Base-by-base conservation (phyloP, 2,113 vertebrate species). In the Lutjanus erythropterus region DNA sequence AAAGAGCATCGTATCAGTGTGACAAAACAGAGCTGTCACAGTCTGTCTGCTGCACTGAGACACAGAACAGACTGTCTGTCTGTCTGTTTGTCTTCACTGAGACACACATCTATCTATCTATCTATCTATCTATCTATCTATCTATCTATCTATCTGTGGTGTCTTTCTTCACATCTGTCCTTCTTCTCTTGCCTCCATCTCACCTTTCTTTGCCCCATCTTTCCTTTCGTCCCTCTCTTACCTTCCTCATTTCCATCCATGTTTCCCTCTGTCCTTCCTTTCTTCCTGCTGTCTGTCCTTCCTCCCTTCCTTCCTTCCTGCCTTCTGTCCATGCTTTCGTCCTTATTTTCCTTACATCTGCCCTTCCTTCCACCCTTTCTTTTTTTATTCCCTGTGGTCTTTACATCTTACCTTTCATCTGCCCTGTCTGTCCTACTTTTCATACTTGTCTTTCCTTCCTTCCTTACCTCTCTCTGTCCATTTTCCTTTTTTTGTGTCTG, bases 11-110 rank as follows among this genome's bases (percentile, higher is more conserved):
- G 29, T 7, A 64, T 73, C 75, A 79, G 65, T 81, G 77, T 83
- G 74, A 91, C 83, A 86, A 87, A 90, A 89, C 84, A 86, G 73
- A 81, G 82, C 82, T 87, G 90, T 90, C 90, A 87, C 55, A 41
- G 44, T 41, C 56, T 70, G 61, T 82, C 83, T 70, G 60, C 83
- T 70, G 60, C 83, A 75, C 21, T 4, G 3, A 78, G 65, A 81
- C 61, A 27, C 11, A 61, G 49, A 53, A 70, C 70, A 67, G 12
- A 61, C 49, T 41, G 39, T 55, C 49, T 68, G 9, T 68, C 59
- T 75, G n/a, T 46, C 50, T 59, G 6, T 68, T 44, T 42, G 21
- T 62, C 60, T 65, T 0, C 83, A 75, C 21, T 4, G 3, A 78
- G 65, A 81, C 61, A 27, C 11, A 61, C 42, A 53, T n/a, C 49